Conservation (phyloP, 1,140 invertebrate genomes). For the Nasonia vitripennis region DNA sequence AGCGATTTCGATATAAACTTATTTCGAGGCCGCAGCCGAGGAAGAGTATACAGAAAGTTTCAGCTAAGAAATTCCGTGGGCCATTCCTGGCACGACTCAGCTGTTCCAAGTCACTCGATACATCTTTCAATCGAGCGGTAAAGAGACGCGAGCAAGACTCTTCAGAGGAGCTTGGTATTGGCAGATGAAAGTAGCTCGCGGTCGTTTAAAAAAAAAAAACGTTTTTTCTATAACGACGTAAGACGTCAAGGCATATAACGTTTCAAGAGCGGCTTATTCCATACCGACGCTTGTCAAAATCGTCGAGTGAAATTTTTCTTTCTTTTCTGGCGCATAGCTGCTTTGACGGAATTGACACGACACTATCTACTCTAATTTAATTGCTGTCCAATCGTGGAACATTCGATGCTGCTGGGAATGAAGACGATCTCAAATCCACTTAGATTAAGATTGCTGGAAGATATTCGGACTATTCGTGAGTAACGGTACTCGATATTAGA, state of each 20-base stretch:
- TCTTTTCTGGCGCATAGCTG: neutral
- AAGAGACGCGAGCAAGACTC: neutral
- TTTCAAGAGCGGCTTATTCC: neutral
- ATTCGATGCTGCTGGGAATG: no score
- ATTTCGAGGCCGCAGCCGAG: neutral
- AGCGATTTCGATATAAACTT: slow-evolving; percentile 34
- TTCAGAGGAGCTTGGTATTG: slow-evolving; percentile 19
- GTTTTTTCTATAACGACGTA: neutral
- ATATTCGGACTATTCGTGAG: no score
- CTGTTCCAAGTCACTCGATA: slow-evolving; percentile 10
- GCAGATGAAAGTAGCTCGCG: neutral
- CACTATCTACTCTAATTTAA: no score
- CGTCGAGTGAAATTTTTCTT: neutral
- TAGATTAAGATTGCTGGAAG: no score
- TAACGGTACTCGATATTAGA: no score
- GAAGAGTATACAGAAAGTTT: neutral
- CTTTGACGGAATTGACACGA: no score
- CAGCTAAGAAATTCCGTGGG: slow-evolving; percentile 2
- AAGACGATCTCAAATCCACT: no score
- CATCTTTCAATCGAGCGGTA: slow-evolving; percentile 33
- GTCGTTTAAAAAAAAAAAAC: neutral
- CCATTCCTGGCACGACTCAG: neutral
- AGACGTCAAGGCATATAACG: neutral
- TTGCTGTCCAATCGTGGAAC: no score
- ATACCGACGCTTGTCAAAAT: neutral